Base-by-base conservation (phyloP, 2,888 invertebrate genomes). In the Campoplex capitator region DNA sequence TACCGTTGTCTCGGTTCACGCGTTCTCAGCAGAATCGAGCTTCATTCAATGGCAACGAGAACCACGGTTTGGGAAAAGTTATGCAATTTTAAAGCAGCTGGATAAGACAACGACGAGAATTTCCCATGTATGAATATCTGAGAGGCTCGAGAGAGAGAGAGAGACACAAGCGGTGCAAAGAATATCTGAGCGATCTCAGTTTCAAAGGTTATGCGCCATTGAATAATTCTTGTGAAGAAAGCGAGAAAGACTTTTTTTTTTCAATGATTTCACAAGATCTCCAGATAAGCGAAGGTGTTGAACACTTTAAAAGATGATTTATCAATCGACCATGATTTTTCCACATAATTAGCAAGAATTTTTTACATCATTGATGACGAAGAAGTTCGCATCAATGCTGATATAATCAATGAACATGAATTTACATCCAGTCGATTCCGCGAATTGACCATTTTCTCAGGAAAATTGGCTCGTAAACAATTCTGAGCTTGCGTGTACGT, bases 1-100 rank as follows among this genome's bases (percentile, higher is more conserved):
- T 94, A 94, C 94, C 94, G 94, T 94, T 94, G 93, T 90, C 68
- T 78, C n/a, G 48, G 62, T 73, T 78, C 67, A 35, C 78, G 83
- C 48, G 81, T 38, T 38, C 11, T 23, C 54, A 54, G 51, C 54
- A 54, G 51, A 67, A 81, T 81, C 51, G 79, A 76, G 65, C 73
- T 85, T 75, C 75, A 83, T n/a, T 51, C 42, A 38, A 54, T 38
- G 18, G 56, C 70, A 54, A 54, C 28, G 35, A 71, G 35, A 7
- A 45, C 51, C 54, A 28, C 35, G 18, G 45, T 42, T 45, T 23
- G 42, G 23, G 11, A 83, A 58, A 38, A 28, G 62, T 83, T 83
- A 71, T 71, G 83, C 51, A 77, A 83, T 58, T 28, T 32, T 4
- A 74, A 42, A 74, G 73, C 56, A n/a, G 65, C 23, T 38, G 16